Evolutionary conservation across 2,797 vertebrate genomes (phyloP).

Genomic region (Crocidura indochinensis): DNA sequence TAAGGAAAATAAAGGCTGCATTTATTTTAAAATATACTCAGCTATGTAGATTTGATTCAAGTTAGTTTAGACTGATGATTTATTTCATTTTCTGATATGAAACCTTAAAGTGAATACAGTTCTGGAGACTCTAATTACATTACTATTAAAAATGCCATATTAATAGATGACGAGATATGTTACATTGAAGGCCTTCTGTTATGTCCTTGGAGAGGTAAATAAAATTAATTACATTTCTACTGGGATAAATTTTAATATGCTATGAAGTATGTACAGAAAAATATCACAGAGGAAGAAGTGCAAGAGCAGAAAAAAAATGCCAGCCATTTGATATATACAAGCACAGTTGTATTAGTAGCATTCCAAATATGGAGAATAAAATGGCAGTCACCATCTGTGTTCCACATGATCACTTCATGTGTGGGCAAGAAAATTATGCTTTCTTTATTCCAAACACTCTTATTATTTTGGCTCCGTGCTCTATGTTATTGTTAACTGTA

Average conservation of each 20-base stretch:
- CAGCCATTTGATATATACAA: slow-evolving; percentile 33
- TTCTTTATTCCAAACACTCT: slow-evolving; percentile 80
- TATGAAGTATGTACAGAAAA: slow-evolving; percentile 77
- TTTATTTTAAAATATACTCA: slow-evolving; percentile 64
- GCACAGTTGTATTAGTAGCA: slow-evolving; percentile 47
- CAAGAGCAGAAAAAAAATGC: slow-evolving; percentile 19
- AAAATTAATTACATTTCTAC: slow-evolving; percentile 82
- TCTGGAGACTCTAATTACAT: slow-evolving; percentile 81
- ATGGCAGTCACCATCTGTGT: slow-evolving; percentile 80
- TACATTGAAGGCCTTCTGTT: slow-evolving; percentile 79
- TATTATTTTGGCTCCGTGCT: slow-evolving; percentile 82
- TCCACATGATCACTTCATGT: slow-evolving; percentile 78
- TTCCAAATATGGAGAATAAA: slow-evolving; percentile 20
- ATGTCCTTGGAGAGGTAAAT: slow-evolving; percentile 82
- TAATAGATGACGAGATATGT: slow-evolving; percentile 82
- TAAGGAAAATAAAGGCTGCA: background rate
- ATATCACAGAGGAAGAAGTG: slow-evolving; percentile 62
- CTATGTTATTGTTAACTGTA: slow-evolving; percentile 79
- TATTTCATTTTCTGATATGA: slow-evolving; percentile 76
- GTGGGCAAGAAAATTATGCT: slow-evolving; percentile 68
- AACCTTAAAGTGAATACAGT: slow-evolving; percentile 75
- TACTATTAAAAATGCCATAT: slow-evolving; percentile 82
- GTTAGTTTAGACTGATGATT: slow-evolving; percentile 48
- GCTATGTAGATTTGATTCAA: slow-evolving; percentile 54
- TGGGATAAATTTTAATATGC: slow-evolving; percentile 74